Conservation (phyloP, 2,797 vertebrate genomes). For the Anguilla marmorata region DNA sequence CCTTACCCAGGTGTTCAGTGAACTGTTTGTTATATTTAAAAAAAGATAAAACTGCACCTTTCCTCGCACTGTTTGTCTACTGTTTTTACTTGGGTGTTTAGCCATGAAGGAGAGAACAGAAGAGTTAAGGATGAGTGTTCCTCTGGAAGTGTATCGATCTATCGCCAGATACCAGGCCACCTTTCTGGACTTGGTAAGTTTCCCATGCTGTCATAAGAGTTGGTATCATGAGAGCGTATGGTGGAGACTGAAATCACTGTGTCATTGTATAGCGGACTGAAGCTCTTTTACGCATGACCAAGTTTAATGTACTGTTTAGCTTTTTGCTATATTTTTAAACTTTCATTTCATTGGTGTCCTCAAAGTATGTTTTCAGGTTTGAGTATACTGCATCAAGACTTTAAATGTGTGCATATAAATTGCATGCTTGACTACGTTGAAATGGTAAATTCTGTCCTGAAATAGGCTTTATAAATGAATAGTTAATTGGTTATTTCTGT, state of each 20-base stretch:
- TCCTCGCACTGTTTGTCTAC: neutral
- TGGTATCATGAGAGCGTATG: neutral
- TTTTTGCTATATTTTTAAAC: neutral
- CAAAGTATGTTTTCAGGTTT: neutral
- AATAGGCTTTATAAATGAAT: neutral
- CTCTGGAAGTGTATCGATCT: slow-evolving; percentile 69
- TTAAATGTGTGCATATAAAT: neutral
- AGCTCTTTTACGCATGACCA: neutral
- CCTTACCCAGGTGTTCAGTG: neutral
- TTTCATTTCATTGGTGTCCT: neutral
- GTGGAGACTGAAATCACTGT: neutral
- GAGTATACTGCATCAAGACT: neutral
- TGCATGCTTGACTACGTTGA: neutral
- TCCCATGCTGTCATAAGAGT: neutral
- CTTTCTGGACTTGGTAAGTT: slow-evolving; percentile 70
- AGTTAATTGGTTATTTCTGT: neutral
- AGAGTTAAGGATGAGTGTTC: slow-evolving; percentile 61
- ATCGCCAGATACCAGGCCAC: slow-evolving; percentile 64
- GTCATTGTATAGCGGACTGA: neutral
- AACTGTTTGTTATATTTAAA: neutral
- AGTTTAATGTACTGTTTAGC: neutral
- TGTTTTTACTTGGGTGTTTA: slow-evolving; percentile 36
- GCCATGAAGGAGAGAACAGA: slow-evolving; percentile 48
- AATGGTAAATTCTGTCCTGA: neutral
- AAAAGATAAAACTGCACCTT: neutral